Evolutionary conservation across 1,140 invertebrate genomes (phyloP), one percentile per base, ranked within the genome.

Genomic region (Trigoniulus corallinus): DNA sequence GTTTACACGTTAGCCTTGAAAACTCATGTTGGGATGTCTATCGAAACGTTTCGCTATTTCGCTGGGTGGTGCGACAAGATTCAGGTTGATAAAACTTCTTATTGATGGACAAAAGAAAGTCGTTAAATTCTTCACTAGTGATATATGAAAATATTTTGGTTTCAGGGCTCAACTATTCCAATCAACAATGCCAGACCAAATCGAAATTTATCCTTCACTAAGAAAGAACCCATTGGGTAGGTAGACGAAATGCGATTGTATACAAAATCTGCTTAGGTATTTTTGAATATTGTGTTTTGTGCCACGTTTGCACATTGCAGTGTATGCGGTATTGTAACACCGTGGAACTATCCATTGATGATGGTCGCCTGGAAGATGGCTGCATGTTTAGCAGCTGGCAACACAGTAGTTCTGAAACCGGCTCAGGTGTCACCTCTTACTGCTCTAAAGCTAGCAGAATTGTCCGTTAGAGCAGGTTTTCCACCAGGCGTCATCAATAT

Each of bases 401-500:
- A 79, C 59, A 78, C 76, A 22, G 74, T 79, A 2, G 74, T 80
- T 2, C 61, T 79, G 27, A 79, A 80, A 64, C 77, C 77, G 45
- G 75, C 77, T 21, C 72, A 76, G 73, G 84, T 88, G 15, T 85
- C 81, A 43, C 88, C 91, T 0, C 66, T 96, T 13, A 94, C 91
- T 0, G 89, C 91, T 0, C 64, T 96, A 1, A 96, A 96, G 62
- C 91, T 95, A 62, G 89, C 88, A 1, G 91, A 96, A 68, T 68
- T 95, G 1, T 75, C 80, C 0, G 81, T 78, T 0, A 72, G 73
- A 53, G 92, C 92, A 23, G 92, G 92, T 15, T 84, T 97, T 53
- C 92, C 92, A 3, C 78, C 82, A 1, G 92, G 92, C n/a, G 92
- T 96, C 0, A 81, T 96, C 42, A 96, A 95, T 65, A 82, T 97